Evolutionary conservation across 1,140 invertebrate species (phyloP).

Genomic region (Eubasilissa regina): DNA sequence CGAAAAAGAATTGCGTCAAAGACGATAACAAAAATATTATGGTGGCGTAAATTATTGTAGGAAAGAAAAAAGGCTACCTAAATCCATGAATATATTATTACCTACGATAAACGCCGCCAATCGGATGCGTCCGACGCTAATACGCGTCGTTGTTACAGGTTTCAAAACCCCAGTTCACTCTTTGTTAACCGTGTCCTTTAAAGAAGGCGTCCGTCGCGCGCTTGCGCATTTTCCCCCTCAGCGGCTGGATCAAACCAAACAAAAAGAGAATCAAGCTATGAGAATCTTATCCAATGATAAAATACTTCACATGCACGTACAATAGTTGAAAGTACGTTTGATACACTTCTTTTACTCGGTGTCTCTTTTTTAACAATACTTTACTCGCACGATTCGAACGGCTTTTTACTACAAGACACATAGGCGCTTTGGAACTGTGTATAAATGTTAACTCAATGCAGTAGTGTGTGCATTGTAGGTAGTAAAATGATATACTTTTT

Average conservation of each 20-base stretch:
- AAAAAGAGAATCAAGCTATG: background rate
- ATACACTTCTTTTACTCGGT: background rate
- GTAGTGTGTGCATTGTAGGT: background rate
- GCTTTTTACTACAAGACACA: background rate
- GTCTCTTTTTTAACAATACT: background rate
- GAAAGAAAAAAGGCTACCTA: no score
- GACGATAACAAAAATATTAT: no score
- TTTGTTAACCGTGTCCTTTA: constrained; percentile 53
- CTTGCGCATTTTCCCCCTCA: constrained; percentile 41
- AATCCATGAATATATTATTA: no score
- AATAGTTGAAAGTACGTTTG: background rate
- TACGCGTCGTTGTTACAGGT: constrained; percentile 30
- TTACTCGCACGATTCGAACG: background rate
- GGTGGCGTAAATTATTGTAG: no score
- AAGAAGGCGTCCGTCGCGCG: constrained; percentile 19
- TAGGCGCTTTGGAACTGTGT: background rate
- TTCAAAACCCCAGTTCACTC: constrained; percentile 40
- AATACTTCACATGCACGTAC: background rate
- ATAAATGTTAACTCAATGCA: background rate
- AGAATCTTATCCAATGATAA: background rate
- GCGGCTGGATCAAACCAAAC: background rate
- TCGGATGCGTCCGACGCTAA: constrained; percentile 18
- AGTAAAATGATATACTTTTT: background rate
- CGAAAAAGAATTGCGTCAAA: no score
- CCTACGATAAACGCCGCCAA: background rate